Evolutionary conservation across 2,113 vertebrate genomes (phyloP).

Genomic region (Oryzias curvinotus): DNA sequence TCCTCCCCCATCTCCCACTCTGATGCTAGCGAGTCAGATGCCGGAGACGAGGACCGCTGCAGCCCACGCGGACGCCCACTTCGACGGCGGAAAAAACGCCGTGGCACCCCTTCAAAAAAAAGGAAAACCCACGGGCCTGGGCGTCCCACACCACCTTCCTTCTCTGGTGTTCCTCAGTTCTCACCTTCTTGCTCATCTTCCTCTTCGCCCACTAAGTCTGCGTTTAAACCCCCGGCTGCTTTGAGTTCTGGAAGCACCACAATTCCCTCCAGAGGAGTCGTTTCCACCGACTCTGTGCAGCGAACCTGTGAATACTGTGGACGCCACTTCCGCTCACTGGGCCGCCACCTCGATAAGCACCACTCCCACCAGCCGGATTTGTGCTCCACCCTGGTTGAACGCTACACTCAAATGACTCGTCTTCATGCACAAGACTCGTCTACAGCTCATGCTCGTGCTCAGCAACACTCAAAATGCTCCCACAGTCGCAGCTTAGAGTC

Average conservation of each 20-base stretch:
- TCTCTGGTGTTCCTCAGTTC: constrained; percentile 29
- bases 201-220: constrained; percentile 47
- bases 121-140: constrained; percentile 57
- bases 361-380: constrained; percentile 78
- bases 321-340: constrained; percentile 77
- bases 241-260: constrained; percentile 41
- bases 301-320: constrained; percentile 79
- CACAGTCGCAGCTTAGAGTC: constrained; percentile 29
- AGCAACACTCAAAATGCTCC: constrained; percentile 31
- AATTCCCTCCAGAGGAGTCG: constrained; percentile 40
- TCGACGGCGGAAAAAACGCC: constrained; percentile 62
- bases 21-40: constrained; percentile 75
- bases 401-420: constrained; percentile 70
- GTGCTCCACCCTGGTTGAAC: constrained; percentile 71
- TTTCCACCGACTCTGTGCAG: constrained; percentile 64
- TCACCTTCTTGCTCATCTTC: constrained; percentile 44
- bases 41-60: constrained; percentile 58
- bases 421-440: constrained; percentile 42
- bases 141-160: constrained; percentile 13
- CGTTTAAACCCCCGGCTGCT: constrained; percentile 73
- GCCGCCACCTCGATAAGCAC: constrained; percentile 79
- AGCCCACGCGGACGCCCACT: constrained; percentile 45
- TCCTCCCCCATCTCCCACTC: constrained; percentile 80
- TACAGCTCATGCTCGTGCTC: constrained; percentile 23
- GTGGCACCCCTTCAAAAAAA: constrained; percentile 61